A percentile compares a stretch with the other conserved stretches of the same genome.
phyloP scores from a whole-genome alignment of 2,113 vertebrate species.

The Tychaedon coryphoeus region DNA sequence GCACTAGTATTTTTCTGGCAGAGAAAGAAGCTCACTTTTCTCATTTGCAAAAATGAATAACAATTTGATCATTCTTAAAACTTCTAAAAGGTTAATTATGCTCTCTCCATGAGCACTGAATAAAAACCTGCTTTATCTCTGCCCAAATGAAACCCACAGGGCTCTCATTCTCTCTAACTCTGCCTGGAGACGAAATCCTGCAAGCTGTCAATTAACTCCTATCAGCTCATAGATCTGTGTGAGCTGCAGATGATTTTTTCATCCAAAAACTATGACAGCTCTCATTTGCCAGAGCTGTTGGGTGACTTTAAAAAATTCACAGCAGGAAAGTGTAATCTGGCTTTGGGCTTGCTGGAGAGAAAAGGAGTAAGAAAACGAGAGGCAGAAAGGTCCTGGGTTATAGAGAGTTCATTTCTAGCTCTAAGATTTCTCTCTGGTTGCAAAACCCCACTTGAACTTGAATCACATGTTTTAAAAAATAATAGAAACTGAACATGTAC shows the following conservation, averaged over 20 bases:
- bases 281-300: slow-evolving; percentile 67
- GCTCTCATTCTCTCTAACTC: slow-evolving; percentile 65
- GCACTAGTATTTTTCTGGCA: slow-evolving; percentile 70
- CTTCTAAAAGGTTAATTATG: slow-evolving; percentile 81
- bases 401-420: slow-evolving; percentile 32
- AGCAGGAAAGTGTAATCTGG: slow-evolving; percentile 67
- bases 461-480: not conserved
- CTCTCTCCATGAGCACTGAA: slow-evolving; percentile 72
- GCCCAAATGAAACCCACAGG: slow-evolving; percentile 75
- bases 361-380: slow-evolving; percentile 19
- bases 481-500: not conserved
- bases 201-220: slow-evolving; percentile 77
- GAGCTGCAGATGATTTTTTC: slow-evolving; percentile 71
- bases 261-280: slow-evolving; percentile 67
- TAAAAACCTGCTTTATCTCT: slow-evolving; percentile 79
- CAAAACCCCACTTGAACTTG: slow-evolving; percentile 28
- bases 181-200: slow-evolving; percentile 68
- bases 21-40: slow-evolving; percentile 68
- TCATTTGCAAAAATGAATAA: slow-evolving; percentile 82
- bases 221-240: slow-evolving; percentile 70
- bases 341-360: slow-evolving; percentile 20
- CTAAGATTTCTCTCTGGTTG: not conserved
- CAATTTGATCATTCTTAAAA: slow-evolving; percentile 81
- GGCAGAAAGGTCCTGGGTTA: slow-evolving; percentile 31
- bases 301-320: slow-evolving; percentile 67